Percentiles rank a stretch among this genome's conserved stretches.
These are phyloP conservation scores for Drosophila baimaii DNA, from an alignment of 1,140 invertebrate genomes.

Conservation along the genomic window DNA sequence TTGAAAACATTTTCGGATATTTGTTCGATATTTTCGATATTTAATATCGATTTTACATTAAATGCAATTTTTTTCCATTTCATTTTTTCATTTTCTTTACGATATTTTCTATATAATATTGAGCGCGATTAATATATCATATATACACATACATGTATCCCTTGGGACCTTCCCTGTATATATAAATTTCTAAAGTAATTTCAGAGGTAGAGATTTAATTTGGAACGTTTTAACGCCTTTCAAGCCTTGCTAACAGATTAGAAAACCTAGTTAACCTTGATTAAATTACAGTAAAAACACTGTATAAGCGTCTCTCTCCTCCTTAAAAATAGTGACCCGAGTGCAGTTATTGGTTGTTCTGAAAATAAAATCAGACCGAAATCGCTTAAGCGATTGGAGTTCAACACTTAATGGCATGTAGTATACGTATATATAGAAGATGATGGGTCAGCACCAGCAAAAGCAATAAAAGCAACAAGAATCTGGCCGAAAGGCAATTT, in stretches of 20 bases:
- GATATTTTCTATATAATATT: no score
- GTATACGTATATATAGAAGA: conserved; percentile 8
- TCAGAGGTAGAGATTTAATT: no score
- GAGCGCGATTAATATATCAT: no score
- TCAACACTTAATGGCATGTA: conserved; percentile 44
- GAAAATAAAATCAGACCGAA: conserved; percentile 12
- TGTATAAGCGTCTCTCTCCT: neutral
- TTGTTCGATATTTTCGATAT: no score
- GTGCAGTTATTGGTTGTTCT: conserved; percentile 22
- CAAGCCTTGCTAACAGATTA: neutral
- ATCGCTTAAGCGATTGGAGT: conserved; percentile 12
- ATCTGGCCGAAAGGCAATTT: conserved; percentile 47
- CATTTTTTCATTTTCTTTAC: no score
- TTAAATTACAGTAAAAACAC: neutral
- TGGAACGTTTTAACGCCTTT: neutral
- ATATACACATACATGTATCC: no score
- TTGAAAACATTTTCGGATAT: no score
- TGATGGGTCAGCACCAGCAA: conserved; percentile 35
- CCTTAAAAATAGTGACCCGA: conserved; percentile 18
- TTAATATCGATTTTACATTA: no score
- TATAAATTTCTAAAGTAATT: no score
- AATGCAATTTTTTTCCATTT: no score
- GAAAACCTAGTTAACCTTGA: neutral
- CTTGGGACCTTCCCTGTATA: no score
- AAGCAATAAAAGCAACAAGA: conserved; percentile 25